Evolutionary conservation across 2,797 vertebrate species (phyloP).

Genomic region (Chanos chanos): DNA sequence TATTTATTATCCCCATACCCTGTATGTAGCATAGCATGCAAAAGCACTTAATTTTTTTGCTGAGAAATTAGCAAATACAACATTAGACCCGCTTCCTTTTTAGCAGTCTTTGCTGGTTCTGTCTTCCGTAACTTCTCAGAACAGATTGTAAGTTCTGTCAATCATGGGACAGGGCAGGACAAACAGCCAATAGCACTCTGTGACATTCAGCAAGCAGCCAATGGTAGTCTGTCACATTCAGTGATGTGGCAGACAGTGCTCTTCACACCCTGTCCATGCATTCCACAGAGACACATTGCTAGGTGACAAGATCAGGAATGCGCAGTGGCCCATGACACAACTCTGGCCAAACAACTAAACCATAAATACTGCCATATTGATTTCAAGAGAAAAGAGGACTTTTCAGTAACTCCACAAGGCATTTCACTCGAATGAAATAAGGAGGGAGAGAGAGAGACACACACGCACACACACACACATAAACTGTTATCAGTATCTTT

Average conservation of each 20-base stretch:
- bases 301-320: constrained; percentile 29
- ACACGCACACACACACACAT: neutral
- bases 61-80: no score
- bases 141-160: constrained; percentile 14
- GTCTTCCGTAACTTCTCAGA: neutral
- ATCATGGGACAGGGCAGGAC: neutral
- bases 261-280: constrained; percentile 16
- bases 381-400: neutral
- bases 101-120: no score
- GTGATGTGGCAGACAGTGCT: constrained; percentile 4
- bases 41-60: no score
- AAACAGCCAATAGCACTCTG: constrained; percentile 6
- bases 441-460: neutral
- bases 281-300: constrained; percentile 28
- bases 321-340: constrained; percentile 1
- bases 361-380: constrained; percentile 6
- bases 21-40: no score
- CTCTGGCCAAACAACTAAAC: neutral
- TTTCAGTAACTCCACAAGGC: neutral
- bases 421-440: neutral
- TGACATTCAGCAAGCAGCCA: constrained; percentile 9
- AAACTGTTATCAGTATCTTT: neutral
- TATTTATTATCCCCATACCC: neutral
- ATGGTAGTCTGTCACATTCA: neutral
- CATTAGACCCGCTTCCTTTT: no score